Base-by-base conservation (phyloP, 2,797 vertebrate species). In the Percopsis omiscomaycus region DNA sequence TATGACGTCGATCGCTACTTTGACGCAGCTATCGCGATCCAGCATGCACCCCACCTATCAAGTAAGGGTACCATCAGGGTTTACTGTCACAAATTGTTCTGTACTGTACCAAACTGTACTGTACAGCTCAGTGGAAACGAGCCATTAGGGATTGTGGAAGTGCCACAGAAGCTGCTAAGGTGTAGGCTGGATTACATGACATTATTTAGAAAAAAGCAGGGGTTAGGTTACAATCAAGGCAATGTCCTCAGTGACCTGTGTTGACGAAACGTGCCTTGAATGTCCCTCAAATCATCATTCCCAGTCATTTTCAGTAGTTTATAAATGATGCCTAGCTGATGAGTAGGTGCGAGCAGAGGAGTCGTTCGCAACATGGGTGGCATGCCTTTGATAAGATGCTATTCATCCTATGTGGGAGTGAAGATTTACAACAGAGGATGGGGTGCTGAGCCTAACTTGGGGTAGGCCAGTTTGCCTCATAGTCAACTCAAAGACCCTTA, bases 301-400 rank as follows among this genome's bases (percentile, higher is more conserved):
- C 80, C 73, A 75, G 73, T 85, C 77, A 81, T 86, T 86, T 79
- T 77, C 55, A 32, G 69, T n/a, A 66, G 68, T 71, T 77, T 79
- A 79, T 54, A 80, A 87, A 81, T 80, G 59, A 79, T 61, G 64
- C 64, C 66, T 82, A 60, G 71, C 58, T 62, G 63, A 72, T 59
- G 71, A 75, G 71, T 79, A 64, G 76, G 78, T 45, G 63, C 52
- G 71, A 77, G 66, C 64, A 74, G 68, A 70, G 52, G 58, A 75
- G 71, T 53, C 74, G 79, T 58, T 57, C 65, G 44, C 80, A 61
- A 56, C 75, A 70, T 85, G 83, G 87, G 88, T 86, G 87, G 84
- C 66, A 74, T 44, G 59, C 56, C 37, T 28, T 49, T 29, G 66
- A 75, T 68, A 59, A 70, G 80, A 74, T 54, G 55, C 57, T 80